These are phyloP conservation scores for Narcine bancroftii DNA, from an alignment of 2,113 vertebrate species.

Conservation along the genomic window DNA sequence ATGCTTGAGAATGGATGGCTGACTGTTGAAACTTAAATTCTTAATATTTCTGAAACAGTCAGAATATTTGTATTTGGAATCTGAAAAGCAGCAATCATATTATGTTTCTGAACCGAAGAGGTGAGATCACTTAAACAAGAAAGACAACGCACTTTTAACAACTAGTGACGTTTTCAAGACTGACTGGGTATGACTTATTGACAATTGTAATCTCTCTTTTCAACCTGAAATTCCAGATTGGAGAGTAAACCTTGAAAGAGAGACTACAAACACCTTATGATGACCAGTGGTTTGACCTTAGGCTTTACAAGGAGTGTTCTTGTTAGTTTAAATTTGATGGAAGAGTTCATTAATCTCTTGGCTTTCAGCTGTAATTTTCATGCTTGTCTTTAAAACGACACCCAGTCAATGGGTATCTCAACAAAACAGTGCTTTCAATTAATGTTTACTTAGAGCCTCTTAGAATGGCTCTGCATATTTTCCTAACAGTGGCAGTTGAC, in stretches of 20 bases:
- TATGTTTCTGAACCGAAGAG: neutral
- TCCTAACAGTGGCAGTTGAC: neutral
- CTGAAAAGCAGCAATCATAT: neutral
- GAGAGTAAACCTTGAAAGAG: neutral
- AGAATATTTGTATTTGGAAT: neutral
- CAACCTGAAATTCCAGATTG: neutral
- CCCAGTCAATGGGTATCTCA: neutral
- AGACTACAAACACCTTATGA: neutral
- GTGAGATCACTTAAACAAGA: neutral
- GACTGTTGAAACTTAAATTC: neutral
- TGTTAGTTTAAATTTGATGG: neutral
- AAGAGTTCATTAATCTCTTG: neutral
- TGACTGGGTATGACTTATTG: neutral
- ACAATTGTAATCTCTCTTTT: neutral
- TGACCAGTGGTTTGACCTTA: neutral
- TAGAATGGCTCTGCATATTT: neutral
- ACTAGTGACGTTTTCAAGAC: neutral
- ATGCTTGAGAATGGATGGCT: neutral
- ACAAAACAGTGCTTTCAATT: neutral
- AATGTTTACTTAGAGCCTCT: neutral
- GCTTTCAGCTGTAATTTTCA: neutral
- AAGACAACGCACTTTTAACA: neutral
- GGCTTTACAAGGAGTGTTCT: neutral
- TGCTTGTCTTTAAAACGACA: neutral
- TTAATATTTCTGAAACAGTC: neutral